A percentile compares a stretch with the other conserved stretches of the same genome.
These are phyloP conservation scores for Andinoacara biseriatus DNA, from an alignment of 2,113 vertebrate species.

Conservation along the genomic window DNA sequence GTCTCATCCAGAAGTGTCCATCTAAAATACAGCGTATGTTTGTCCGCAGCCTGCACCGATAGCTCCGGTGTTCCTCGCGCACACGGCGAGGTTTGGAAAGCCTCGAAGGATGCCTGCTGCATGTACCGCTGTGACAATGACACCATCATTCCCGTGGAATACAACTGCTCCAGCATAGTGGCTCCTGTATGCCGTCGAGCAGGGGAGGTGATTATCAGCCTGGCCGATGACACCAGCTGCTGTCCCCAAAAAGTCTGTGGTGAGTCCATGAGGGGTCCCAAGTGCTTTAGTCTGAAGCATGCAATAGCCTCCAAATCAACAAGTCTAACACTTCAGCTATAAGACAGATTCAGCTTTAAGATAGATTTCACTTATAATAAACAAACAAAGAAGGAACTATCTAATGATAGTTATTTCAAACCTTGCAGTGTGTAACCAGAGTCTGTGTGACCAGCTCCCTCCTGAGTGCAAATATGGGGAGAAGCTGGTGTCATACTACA, in stretches of 20 bases:
- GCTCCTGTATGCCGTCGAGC: conserved; percentile 80
- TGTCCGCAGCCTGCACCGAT: conserved; percentile 91
- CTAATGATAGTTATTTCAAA: background rate
- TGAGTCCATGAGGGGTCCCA: conserved; percentile 70
- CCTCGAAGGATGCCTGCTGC: conserved; percentile 88
- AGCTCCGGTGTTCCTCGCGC: conserved; percentile 85
- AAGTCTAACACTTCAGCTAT: background rate
- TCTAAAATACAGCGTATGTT: conserved; percentile 5
- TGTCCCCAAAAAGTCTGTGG: conserved; percentile 90
- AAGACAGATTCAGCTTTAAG: background rate
- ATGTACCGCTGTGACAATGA: conserved; percentile 90
- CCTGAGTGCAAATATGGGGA: conserved; percentile 86
- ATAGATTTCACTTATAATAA: background rate
- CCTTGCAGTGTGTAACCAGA: conserved; percentile 91
- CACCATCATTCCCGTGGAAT: conserved; percentile 84
- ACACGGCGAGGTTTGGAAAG: conserved; percentile 91
- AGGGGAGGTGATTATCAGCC: conserved; percentile 86
- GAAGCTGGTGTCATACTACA: conserved; percentile 88
- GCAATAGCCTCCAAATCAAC: background rate
- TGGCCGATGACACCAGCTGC: conserved; percentile 86
- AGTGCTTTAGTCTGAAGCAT: background rate
- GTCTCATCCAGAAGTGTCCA: background rate
- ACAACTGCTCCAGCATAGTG: conserved; percentile 81
- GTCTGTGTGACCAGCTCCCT: conserved; percentile 85
- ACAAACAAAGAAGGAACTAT: background rate